Percentiles rank a stretch among this genome's conserved stretches.
Conservation (phyloP, 2,888 invertebrate genomes). For the Proisotoma minuta region DNA sequence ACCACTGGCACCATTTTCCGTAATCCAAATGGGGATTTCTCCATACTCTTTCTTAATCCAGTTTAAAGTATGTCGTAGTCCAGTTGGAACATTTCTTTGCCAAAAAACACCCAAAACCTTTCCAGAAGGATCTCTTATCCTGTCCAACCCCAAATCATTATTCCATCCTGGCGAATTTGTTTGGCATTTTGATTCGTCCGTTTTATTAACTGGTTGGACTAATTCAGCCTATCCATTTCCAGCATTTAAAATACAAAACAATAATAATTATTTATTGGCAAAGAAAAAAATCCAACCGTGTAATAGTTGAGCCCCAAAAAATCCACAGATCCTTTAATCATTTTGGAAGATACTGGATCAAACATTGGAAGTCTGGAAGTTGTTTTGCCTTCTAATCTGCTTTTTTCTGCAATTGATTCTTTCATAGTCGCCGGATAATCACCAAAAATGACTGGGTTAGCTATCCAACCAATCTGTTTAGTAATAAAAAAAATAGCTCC, state of each 20-base stretch:
- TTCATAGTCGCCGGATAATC: slow-evolving; percentile 36
- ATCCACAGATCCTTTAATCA: slow-evolving; percentile 40
- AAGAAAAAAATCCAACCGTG: no score
- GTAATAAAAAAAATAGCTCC: slow-evolving; percentile 8
- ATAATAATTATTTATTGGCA: no score
- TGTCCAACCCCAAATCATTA: slow-evolving; percentile 22
- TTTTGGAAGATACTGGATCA: slow-evolving; percentile 29
- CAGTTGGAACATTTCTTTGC: slow-evolving; percentile 42
- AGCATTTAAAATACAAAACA: no score
- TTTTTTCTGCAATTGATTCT: slow-evolving; percentile 23
- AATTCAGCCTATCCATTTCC: slow-evolving; percentile 16
- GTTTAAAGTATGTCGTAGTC: slow-evolving; percentile 29
- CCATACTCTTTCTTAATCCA: slow-evolving; percentile 39
- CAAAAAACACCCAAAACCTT: slow-evolving; percentile 33
- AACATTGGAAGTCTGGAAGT: slow-evolving; percentile 31
- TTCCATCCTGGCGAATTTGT: slow-evolving; percentile 28
- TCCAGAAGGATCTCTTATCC: slow-evolving; percentile 26
- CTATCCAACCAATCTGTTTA: slow-evolving; percentile 51
- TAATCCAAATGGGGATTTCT: slow-evolving; percentile 39
- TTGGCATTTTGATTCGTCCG: slow-evolving; percentile 3
- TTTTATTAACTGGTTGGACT: neutral
- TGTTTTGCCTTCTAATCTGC: slow-evolving; percentile 25
- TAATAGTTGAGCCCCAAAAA: slow-evolving; percentile 46
- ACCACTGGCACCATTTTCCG: slow-evolving; percentile 44
- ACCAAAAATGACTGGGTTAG: slow-evolving; percentile 49